A percentile compares a stretch with the other conserved stretches of the same genome.
phyloP scores from a whole-genome alignment of 2,797 vertebrate species.

The Coilia nasus region DNA sequence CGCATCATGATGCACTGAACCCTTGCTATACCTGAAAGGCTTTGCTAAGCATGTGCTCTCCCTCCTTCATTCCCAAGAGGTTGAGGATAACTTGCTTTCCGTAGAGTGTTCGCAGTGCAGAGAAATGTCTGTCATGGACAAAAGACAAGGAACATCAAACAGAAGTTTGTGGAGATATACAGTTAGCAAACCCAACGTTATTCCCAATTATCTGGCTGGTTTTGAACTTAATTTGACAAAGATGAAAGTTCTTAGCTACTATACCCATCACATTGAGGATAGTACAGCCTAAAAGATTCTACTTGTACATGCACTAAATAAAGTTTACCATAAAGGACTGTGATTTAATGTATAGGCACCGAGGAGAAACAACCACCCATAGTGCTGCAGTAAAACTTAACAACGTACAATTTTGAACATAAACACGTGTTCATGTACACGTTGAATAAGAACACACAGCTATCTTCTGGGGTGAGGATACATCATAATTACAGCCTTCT shows the following conservation, averaged over 20 bases:
- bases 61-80: slow-evolving; percentile 95
- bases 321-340: not conserved
- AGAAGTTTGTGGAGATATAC: not conserved
- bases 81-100: slow-evolving; percentile 97
- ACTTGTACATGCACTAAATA: not conserved
- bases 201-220: not conserved
- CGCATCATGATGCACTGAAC: not conserved
- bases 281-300: too few relatives aligned
- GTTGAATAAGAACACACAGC: too few relatives aligned
- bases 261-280: too few relatives aligned
- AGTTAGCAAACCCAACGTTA: not conserved
- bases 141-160: slow-evolving; percentile 35
- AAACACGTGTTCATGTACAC: too few relatives aligned
- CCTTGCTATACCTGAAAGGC: slow-evolving; percentile 86
- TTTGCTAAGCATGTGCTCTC: slow-evolving; percentile 98
- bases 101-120: slow-evolving; percentile 88
- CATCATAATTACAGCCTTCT: too few relatives aligned
- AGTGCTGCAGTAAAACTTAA: too few relatives aligned
- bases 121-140: slow-evolving; percentile 85
- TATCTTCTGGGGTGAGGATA: too few relatives aligned
- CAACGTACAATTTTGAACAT: too few relatives aligned
- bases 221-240: not conserved
- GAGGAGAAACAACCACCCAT: not conserved
- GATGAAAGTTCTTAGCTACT: too few relatives aligned
- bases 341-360: not conserved